Conservation (phyloP, 2,113 vertebrate genomes). For the Sylvilagus bachmani region DNA sequence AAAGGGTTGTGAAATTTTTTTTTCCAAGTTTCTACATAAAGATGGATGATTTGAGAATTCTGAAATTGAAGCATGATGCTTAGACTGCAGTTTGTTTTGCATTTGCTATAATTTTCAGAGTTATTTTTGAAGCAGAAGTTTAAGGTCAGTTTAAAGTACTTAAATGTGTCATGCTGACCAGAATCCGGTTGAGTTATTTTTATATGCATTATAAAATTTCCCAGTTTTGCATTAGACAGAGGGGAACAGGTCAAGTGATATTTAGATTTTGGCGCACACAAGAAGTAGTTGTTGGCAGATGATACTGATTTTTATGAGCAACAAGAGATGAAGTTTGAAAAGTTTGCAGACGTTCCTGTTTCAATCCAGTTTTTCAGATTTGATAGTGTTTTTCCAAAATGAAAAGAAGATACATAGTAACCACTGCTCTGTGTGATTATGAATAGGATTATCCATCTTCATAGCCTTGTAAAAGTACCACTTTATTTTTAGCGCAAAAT, state of each 20-base stretch:
- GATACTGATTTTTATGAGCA: constrained; percentile 37
- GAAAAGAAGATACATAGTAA: constrained; percentile 24
- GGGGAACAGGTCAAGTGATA: background rate
- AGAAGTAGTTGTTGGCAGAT: background rate
- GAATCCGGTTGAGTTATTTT: constrained; percentile 2
- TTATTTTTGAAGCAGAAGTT: constrained; percentile 75
- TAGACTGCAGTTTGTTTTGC: constrained; percentile 76
- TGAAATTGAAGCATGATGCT: constrained; percentile 78
- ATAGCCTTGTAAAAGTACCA: constrained; percentile 53
- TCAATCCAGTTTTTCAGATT: background rate
- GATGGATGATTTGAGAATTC: constrained; percentile 69
- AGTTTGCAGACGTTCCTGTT: background rate
- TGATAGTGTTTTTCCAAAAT: constrained; percentile 52
- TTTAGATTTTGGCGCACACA: constrained; percentile 44
- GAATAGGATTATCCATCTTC: background rate
- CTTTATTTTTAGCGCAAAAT: constrained; percentile 60
- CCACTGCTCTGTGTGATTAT: constrained; percentile 56
- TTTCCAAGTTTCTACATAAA: constrained; percentile 75
- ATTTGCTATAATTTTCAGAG: constrained; percentile 63
- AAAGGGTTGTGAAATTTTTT: constrained; percentile 73
- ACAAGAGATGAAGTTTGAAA: constrained; percentile 47
- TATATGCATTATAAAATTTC: constrained; percentile 57
- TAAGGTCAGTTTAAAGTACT: constrained; percentile 55
- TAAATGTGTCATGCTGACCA: constrained; percentile 35
- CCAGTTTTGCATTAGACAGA: constrained; percentile 56